Evolutionary conservation across 2,113 vertebrate species (phyloP), one percentile per base, ranked within the genome.

Genomic region (Rhagologus leucostigma): DNA sequence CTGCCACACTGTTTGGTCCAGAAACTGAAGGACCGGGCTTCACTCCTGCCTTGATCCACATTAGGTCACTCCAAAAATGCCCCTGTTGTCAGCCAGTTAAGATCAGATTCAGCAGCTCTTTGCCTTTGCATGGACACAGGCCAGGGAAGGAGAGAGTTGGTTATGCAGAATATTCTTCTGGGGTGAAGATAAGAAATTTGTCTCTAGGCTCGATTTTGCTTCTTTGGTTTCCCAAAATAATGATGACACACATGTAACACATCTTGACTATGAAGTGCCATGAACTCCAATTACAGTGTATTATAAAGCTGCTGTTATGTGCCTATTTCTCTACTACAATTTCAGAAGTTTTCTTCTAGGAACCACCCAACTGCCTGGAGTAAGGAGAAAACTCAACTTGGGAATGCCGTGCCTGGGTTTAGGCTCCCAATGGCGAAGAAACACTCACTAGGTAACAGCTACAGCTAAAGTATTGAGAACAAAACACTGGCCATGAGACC

Each of bases 21-120:
- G 49, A 60, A 93, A 87, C 49, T 26, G 13, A 67, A 82, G 62
- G 17, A 47, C 32, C 13, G 2, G 41, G 23, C 41, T 70, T 83
- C 6, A 0, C 17, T 79, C 24, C 18, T 59, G 55, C 32, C 41
- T 64, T 22, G 53, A 24, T 47, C 65, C 37, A 42, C 44, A 57
- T 39, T 12, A 16, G 17, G 8, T 10, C 50, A 8, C 46, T 70
- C 68, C 1, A 1, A 78, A 91, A 60, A 30, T 0, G 3, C 33
- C 53, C 24, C 50, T 35, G 6, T 7, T 5, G 0, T 19, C 0
- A 4, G 27, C 5, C 19, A n/a, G 14, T 14, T 30, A 32, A 47
- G 6, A 50, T 67, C 27, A 71, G 32, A 60, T 49, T 56, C 44
- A 56, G 47, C 12, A 84, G 68, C 17, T 57, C 46, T 83, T 71